Percentiles rank a stretch among this genome's conserved stretches.
These are phyloP conservation scores for Chrysolina haemoptera DNA, from an alignment of 2,888 invertebrate species.

Conservation along the genomic window DNA sequence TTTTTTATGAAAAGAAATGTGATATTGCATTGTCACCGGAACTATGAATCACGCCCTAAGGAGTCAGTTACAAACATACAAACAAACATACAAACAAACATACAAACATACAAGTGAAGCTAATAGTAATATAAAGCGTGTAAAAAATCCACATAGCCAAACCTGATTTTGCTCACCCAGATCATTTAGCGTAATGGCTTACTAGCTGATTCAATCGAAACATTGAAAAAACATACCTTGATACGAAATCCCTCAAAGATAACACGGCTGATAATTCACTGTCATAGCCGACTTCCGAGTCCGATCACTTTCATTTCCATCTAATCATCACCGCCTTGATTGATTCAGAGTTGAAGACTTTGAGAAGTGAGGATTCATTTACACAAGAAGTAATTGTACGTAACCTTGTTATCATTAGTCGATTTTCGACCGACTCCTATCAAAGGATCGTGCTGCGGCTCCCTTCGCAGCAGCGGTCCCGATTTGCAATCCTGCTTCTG, in stretches of 20 bases:
- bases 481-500: constrained; percentile 63
- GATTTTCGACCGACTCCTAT: constrained; percentile 64
- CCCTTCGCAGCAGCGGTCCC: constrained; percentile 59
- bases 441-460: constrained; percentile 62
- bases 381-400: constrained; percentile 68
- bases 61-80: no score
- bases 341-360: constrained; percentile 16
- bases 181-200: no score
- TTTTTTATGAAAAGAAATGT: no score
- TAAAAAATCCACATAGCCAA: no score
- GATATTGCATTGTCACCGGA: no score
- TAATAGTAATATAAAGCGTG: no score
- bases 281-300: neutral
- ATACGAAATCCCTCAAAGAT: neutral
- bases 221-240: no score
- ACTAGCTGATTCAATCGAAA: no score
- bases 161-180: no score
- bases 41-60: no score
- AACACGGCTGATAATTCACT: neutral
- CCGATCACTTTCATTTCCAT: neutral
- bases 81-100: no score
- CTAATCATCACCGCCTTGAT: constrained; percentile 9
- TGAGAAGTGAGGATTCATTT: constrained; percentile 53
- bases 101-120: no score
- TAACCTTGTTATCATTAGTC: constrained; percentile 71